A percentile compares a stretch with the other conserved stretches of the same genome.
Conservation (phyloP, 1,140 invertebrate genomes). For the Campoletis sonorensis region DNA sequence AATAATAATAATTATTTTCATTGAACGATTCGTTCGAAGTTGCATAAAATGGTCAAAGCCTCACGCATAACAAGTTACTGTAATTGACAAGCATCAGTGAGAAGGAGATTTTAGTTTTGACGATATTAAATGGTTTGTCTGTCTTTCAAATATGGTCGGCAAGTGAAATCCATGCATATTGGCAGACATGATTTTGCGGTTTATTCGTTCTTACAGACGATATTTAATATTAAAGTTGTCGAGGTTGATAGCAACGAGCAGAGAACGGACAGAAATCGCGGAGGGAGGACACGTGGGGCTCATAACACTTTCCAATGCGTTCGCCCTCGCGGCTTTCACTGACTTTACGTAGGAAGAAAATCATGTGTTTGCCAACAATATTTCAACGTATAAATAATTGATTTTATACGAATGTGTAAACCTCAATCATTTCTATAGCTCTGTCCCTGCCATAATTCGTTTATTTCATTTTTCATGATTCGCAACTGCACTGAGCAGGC, state of each 20-base stretch:
- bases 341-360: slow-evolving; percentile 27
- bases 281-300: neutral
- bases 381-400: neutral
- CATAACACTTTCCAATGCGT: slow-evolving; percentile 27
- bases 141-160: neutral
- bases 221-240: no score
- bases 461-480: no score
- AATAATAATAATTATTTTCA: neutral
- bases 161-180: neutral
- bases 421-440: neutral
- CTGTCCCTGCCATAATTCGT: no score
- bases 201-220: no score
- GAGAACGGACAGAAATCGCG: slow-evolving; percentile 14
- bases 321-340: slow-evolving; percentile 33
- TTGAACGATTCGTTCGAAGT: neutral
- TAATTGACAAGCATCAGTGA: no score
- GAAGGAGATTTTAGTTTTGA: neutral
- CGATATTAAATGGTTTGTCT: neutral
- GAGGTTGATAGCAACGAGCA: no score
- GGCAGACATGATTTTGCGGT: no score
- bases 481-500: no score
- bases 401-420: neutral
- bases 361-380: slow-evolving; percentile 1
- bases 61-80: no score
- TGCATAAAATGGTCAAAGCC: no score